phyloP scores from a whole-genome alignment of 2,797 vertebrate genomes.

The Myripristis murdjan region DNA sequence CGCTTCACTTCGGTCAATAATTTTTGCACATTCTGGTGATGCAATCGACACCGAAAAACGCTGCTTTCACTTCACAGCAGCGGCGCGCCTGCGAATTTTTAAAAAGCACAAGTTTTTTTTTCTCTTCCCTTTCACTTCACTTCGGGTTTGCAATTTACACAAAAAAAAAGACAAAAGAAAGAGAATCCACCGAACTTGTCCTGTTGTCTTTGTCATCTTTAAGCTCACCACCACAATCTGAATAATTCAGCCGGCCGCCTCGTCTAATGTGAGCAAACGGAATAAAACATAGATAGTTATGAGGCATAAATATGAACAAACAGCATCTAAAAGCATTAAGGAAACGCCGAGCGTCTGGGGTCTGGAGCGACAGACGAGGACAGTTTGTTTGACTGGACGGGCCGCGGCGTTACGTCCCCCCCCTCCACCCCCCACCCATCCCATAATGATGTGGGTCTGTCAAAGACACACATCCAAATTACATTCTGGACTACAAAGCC shows the following conservation, averaged over 20 bases:
- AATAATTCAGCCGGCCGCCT: constrained; percentile 74
- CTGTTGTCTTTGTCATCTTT: constrained; percentile 60
- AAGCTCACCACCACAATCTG: constrained; percentile 42
- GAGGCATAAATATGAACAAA: constrained; percentile 77
- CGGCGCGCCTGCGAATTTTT: too few relatives aligned
- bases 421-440: constrained; percentile 15
- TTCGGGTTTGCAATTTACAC: too few relatives aligned
- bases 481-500: constrained; percentile 76
- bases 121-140: too few relatives aligned
- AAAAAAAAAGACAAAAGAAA: too few relatives aligned
- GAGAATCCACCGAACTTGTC: constrained; percentile 52
- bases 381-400: constrained; percentile 65
- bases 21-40: too few relatives aligned
- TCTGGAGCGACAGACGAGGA: constrained; percentile 67
- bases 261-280: constrained; percentile 71
- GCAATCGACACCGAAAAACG: too few relatives aligned
- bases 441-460: constrained; percentile 71
- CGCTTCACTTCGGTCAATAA: too few relatives aligned
- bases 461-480: constrained; percentile 70
- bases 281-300: constrained; percentile 76
- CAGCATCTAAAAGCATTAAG: constrained; percentile 69
- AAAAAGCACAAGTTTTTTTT: too few relatives aligned
- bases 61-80: too few relatives aligned
- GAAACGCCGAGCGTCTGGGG: constrained; percentile 39
- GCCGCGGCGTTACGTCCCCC: constrained; percentile 23